These are phyloP conservation scores for Ahaetulla prasina DNA, from an alignment of 2,113 vertebrate species.

Conservation along the genomic window DNA sequence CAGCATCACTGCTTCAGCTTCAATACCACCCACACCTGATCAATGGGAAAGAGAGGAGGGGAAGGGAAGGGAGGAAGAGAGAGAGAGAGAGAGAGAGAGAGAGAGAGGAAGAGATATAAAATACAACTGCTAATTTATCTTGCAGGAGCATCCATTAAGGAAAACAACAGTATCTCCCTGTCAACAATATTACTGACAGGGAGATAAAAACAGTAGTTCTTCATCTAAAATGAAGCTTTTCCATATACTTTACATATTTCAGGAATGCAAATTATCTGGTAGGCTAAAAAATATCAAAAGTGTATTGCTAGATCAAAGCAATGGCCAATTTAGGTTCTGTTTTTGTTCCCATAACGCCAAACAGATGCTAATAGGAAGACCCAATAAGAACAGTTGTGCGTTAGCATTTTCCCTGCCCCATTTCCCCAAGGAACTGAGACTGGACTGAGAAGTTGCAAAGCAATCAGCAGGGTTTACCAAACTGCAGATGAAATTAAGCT, in stretches of 20 bases:
- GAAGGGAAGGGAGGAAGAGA: no score
- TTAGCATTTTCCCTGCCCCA: not conserved
- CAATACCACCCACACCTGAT: conserved; percentile 94
- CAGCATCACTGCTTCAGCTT: conserved; percentile 98
- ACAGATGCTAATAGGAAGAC: not conserved
- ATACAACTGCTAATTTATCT: not conserved
- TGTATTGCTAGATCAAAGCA: not conserved
- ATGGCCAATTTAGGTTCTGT: not conserved
- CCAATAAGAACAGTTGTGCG: not conserved
- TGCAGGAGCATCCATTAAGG: not conserved
- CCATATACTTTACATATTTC: not conserved
- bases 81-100: not conserved
- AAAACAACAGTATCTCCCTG: not conserved
- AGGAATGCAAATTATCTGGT: not conserved
- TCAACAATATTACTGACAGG: not conserved
- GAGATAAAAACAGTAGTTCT: not conserved
- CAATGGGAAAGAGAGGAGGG: not conserved
- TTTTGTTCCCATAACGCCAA: not conserved
- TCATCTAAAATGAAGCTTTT: not conserved
- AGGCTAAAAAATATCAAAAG: not conserved
- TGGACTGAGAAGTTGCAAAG: not conserved
- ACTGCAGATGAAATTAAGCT: not conserved
- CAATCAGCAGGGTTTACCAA: not conserved
- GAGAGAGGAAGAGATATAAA: not conserved
- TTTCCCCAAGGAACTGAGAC: not conserved